Conservation (phyloP, 2,888 invertebrate species). For the Pristionchus mayeri region DNA sequence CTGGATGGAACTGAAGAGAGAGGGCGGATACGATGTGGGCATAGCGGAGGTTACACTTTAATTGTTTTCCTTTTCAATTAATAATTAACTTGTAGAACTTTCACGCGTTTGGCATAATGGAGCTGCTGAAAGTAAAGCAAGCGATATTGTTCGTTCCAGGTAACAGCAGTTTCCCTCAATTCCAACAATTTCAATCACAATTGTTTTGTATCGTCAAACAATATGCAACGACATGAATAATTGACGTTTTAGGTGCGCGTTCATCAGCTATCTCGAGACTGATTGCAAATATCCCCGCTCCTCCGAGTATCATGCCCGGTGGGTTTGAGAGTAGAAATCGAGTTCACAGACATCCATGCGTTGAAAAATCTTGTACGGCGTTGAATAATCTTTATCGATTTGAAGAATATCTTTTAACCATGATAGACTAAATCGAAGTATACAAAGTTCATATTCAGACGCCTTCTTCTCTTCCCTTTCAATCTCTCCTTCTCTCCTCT, state of each 20-base stretch:
- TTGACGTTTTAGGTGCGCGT: neutral
- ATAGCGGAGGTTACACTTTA: conserved; percentile 23
- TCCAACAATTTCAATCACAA: no score
- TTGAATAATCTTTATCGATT: no score
- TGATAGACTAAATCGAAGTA: neutral
- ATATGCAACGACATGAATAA: neutral
- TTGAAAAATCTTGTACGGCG: no score
- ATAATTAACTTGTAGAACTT: conserved; percentile 7
- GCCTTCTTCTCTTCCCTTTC: conserved; percentile 40
- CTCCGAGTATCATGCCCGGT: conserved; percentile 14
- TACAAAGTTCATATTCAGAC: neutral
- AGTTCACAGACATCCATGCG: no score
- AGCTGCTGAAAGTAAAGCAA: conserved; percentile 6
- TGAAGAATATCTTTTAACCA: no score
- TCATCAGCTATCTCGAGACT: neutral
- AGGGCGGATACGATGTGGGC: conserved; percentile 44
- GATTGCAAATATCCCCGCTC: neutral
- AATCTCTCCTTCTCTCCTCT: neutral
- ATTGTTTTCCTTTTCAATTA: neutral
- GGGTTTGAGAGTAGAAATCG: no score
- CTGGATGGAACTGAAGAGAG: conserved; percentile 39
- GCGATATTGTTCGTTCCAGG: neutral
- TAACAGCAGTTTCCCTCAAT: neutral
- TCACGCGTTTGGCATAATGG: conserved; percentile 33
- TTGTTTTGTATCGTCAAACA: no score